A percentile compares a stretch with the other conserved stretches of the same genome.
Evolutionary conservation across 30 jellyfish, hydroid and myxozoan species (phyloP).

Genomic region (Hydractinia echinata): DNA sequence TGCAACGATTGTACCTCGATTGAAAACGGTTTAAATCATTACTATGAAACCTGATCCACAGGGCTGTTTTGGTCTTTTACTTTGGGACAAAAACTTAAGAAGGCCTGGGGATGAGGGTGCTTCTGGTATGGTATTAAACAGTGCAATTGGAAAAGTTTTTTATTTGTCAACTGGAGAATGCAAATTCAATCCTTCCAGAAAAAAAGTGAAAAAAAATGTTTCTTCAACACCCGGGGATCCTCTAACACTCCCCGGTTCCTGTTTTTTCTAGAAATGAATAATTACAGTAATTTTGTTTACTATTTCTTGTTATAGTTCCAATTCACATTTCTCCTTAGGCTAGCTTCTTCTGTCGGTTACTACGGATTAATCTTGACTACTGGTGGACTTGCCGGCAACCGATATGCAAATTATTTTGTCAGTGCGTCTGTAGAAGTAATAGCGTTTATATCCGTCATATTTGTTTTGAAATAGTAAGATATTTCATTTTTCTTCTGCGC

Average conservation of each 20-base stretch:
- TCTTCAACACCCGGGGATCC: no score
- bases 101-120: no score
- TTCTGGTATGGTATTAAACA: no score
- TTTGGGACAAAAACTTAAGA: no score
- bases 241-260: not conserved
- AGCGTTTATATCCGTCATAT: slow-evolving; percentile 69
- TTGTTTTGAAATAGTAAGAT: slow-evolving; percentile 52
- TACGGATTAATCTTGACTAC: slow-evolving; percentile 74
- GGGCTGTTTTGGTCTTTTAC: no score
- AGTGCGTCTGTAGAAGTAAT: slow-evolving; percentile 69
- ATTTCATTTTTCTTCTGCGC: not conserved
- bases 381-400: slow-evolving; percentile 65
- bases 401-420: slow-evolving; percentile 65
- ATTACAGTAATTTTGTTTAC: not conserved
- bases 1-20: no score
- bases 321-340: slow-evolving; percentile 20
- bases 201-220: no score
- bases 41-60: no score
- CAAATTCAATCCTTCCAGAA: no score
- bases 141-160: not conserved
- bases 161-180: not conserved
- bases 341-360: slow-evolving; percentile 78
- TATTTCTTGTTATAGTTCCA: not conserved
- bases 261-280: not conserved
- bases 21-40: no score